phyloP scores from a whole-genome alignment of 2,888 invertebrate genomes.

The Sabatieria punctata region DNA sequence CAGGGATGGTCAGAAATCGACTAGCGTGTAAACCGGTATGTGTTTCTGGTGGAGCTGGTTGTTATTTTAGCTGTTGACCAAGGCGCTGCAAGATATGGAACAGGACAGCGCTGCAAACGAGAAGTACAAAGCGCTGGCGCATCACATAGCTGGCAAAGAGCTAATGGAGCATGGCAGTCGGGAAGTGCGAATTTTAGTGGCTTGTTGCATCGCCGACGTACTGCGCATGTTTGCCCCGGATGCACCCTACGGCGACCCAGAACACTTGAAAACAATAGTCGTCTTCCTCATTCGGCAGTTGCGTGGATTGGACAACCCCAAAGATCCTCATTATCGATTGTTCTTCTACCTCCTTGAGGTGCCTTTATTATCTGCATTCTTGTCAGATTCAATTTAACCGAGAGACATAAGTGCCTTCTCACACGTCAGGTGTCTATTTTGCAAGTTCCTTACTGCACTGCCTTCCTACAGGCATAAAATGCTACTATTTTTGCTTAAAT shows the following conservation, averaged over 20 bases:
- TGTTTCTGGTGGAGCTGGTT: too few species aligned
- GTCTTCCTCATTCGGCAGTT: slow-evolving; percentile 83
- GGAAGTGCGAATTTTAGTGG: slow-evolving; percentile 81
- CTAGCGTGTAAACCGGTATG: too few species aligned
- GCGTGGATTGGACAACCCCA: slow-evolving; percentile 78
- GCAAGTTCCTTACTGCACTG: too few species aligned
- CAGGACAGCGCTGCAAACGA: slow-evolving; percentile 73
- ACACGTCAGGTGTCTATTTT: too few species aligned
- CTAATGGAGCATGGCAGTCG: slow-evolving; percentile 72
- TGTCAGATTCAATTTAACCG: neutral
- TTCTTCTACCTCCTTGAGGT: slow-evolving; percentile 84
- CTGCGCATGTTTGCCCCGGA: slow-evolving; percentile 90
- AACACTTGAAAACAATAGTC: slow-evolving; percentile 43
- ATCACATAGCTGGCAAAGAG: slow-evolving; percentile 79
- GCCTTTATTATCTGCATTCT: slow-evolving; percentile 10
- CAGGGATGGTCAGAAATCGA: too few species aligned
- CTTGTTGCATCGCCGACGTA: slow-evolving; percentile 93
- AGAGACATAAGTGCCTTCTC: too few species aligned
- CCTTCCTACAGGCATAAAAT: too few species aligned
- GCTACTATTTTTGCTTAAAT: too few species aligned
- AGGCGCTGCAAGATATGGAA: slow-evolving; percentile 51
- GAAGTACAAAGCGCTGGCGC: slow-evolving; percentile 71
- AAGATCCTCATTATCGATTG: slow-evolving; percentile 88
- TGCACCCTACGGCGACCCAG: slow-evolving; percentile 82
- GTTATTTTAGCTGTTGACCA: slow-evolving; percentile 28